Conservation (phyloP, 2,888 invertebrate species). For the Biston stratarius region DNA sequence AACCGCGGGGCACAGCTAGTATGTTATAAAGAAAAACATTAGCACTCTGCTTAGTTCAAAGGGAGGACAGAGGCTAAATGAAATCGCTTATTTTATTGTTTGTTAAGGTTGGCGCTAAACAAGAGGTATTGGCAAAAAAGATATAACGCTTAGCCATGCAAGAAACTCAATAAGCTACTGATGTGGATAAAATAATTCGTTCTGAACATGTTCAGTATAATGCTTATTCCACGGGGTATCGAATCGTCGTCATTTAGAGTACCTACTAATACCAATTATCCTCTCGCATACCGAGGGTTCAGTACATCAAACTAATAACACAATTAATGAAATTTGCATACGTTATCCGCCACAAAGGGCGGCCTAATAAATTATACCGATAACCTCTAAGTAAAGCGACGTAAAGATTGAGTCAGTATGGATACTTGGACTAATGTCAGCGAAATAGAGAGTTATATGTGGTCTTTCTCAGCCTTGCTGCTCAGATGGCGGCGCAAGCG, state of each 20-base stretch:
- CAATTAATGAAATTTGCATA: conserved; percentile 59
- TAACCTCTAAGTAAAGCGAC: conserved; percentile 38
- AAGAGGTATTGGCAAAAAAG: too few relatives aligned
- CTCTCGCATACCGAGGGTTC: conserved; percentile 43
- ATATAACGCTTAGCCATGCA: too few relatives aligned
- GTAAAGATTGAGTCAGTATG: conserved; percentile 13
- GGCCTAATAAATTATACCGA: conserved; percentile 43
- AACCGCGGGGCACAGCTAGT: too few relatives aligned
- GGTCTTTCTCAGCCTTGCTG: neutral
- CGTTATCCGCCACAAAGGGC: conserved; percentile 46
- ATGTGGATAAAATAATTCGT: too few relatives aligned
- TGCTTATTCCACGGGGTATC: neutral
- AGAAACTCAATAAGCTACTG: too few relatives aligned
- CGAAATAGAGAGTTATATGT: neutral
- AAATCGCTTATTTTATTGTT: too few relatives aligned
- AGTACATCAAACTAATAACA: conserved; percentile 55
- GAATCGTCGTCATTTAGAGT: neutral
- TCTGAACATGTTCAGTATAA: neutral
- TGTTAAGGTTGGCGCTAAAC: too few relatives aligned
- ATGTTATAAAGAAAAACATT: too few relatives aligned
- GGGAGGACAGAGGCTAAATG: too few relatives aligned
- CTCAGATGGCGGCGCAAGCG: neutral
- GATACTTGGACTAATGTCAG: neutral
- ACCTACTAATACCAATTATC: conserved; percentile 24
- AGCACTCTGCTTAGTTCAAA: too few relatives aligned